Conservation (phyloP, 2,797 vertebrate species). For the Silurus aristotelis region DNA sequence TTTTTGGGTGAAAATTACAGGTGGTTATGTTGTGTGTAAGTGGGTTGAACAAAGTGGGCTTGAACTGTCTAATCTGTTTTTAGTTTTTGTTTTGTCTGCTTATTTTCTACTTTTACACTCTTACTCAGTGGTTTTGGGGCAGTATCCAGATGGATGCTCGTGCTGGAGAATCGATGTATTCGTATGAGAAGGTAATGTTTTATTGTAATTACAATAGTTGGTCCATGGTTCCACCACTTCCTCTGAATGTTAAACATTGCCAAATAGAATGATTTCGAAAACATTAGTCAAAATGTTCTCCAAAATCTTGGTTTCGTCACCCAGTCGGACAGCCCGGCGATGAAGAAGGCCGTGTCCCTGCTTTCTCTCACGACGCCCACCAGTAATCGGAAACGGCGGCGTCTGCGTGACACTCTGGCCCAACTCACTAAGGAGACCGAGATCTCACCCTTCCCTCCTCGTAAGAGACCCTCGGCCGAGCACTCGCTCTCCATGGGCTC, state of each 20-base stretch:
- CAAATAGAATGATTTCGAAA: not conserved
- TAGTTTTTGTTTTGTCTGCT: not conserved
- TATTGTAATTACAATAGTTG: too few species aligned
- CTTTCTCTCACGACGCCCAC: slow-evolving; percentile 90
- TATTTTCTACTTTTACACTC: not conserved
- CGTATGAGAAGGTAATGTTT: slow-evolving; percentile 88
- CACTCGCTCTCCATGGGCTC: slow-evolving; percentile 91
- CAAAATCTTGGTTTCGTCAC: not conserved
- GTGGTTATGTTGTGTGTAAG: not conserved
- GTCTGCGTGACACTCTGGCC: slow-evolving; percentile 89
- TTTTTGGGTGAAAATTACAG: not conserved
- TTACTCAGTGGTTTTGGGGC: slow-evolving; percentile 95
- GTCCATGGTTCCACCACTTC: not conserved
- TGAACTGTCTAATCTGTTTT: not conserved
- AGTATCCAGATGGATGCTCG: slow-evolving; percentile 99
- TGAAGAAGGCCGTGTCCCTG: slow-evolving; percentile 93
- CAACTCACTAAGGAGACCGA: slow-evolving; percentile 92
- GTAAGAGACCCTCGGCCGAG: slow-evolving; percentile 91
- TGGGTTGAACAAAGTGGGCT: not conserved
- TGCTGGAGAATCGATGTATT: slow-evolving; percentile 95
- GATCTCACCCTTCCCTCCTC: slow-evolving; percentile 90
- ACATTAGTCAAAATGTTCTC: not conserved
- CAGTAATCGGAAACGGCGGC: slow-evolving; percentile 90
- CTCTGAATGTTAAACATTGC: not conserved
- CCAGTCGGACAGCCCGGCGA: slow-evolving; percentile 86